Base-by-base conservation (phyloP, 2,797 vertebrate genomes). In the Schizopygopsis pylzovi region DNA sequence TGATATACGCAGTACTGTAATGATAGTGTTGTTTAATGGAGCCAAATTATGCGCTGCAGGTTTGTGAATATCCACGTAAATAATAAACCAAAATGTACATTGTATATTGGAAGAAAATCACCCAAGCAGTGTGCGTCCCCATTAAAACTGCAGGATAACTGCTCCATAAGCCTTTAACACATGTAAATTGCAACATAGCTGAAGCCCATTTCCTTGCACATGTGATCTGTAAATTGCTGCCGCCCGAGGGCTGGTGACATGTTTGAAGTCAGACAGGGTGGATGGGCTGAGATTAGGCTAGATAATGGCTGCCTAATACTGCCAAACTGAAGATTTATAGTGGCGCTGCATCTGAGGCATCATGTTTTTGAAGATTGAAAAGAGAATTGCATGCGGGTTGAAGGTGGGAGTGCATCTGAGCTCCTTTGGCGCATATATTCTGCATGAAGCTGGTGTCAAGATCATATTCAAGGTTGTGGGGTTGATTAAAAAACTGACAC, bases 171-270 rank as follows among this genome's bases (percentile, higher is more conserved):
- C 93, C 88, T 91, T 93, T 93, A 92, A 92, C 93, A 93, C 93
- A 92, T 94, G 93, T 95, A 92, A 95, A 95, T 92, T 94, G 95
- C 94, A 94, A 94, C 90, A 92, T 90, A 91, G 93, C 93, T 91
- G 91, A 91, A 93, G 93, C 83, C 87, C 85, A 85, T 86, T 86
- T 87, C 65, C 93, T 93, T 92, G 93, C 92, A 95, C 84, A 93
- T 95, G 95, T 94, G 95, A 95, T 95, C 94, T 95, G 95, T 95
- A 96, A 95, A 95, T 95, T 94, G 95, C 92, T 94, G 93, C 93
- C 95, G 95, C 95, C 95, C 94, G 94, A 95, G 95, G 94, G 93
- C 93, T 92, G 89, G 91, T 90, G 91, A 88, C 83, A 87, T 87
- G 86, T 88, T 83, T 81, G 84, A 90, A 90, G 88, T 87, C 77